Base-by-base conservation (phyloP, 2,113 vertebrate genomes). In the Pachycephala philippinensis region DNA sequence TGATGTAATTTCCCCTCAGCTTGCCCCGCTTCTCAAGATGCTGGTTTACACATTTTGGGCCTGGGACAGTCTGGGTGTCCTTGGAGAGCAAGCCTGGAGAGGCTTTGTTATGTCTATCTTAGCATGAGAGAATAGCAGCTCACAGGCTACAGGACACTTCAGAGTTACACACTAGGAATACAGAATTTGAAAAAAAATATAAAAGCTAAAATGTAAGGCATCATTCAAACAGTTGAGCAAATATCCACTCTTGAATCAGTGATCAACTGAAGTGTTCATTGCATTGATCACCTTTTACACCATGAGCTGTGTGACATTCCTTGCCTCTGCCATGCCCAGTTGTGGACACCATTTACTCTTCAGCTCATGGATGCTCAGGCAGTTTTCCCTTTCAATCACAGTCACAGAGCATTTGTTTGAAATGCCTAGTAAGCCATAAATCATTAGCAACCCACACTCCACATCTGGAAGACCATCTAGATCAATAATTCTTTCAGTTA, bases 341-440 rank as follows among this genome's bases (percentile, higher is more conserved):
- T 78, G 26, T 44, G 56, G 64, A 33, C 45, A 40, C 28, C 40
- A 18, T 80, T 84, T 74, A 11, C 26, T 68, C 47, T 42, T 39
- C 7, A 6, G 27, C 27, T 89, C 30, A 15, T 24, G 60, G 76
- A 56, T 0, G 0, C 31, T 65, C n/a, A 76, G 52, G 35, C 13
- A 84, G 21, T 24, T 82, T 75, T 68, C 16, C 17, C 27, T 65
- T 89, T 87, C 61, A 31, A 3, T 61, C 19, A 27, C 44, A 60
- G 28, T 14, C 49, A 77, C 31, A 77, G 15, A 50, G 8, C 13
- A 82, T 47, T 71, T 77, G 28, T 69, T 40, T 81, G 56, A 87
- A 80, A 35, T 56, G 28, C n/a, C 39, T 31, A 68, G 40, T 49
- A 31, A 88, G n/a, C 27, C 17, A 37, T 47, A 74, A 89, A 81